Conservation (phyloP, 2,113 vertebrate species). For the Apeltes quadracus region DNA sequence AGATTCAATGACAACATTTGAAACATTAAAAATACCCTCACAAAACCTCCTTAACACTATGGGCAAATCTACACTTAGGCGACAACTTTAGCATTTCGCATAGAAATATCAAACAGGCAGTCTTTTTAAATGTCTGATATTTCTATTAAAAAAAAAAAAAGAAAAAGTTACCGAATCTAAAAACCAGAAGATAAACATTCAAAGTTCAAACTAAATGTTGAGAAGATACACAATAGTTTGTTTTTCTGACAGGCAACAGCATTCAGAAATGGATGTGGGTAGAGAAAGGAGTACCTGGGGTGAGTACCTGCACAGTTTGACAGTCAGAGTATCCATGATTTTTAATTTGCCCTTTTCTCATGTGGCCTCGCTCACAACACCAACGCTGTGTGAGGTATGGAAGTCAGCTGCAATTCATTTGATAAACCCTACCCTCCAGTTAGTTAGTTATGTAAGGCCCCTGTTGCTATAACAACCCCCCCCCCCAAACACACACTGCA, state of each 20-base stretch:
- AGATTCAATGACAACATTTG: neutral
- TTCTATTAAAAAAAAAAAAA: neutral
- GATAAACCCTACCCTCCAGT: conserved; percentile 99
- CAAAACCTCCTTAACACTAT: neutral
- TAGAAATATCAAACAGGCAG: conserved; percentile 63
- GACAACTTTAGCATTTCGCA: conserved; percentile 38
- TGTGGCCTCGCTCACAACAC: conserved; percentile 99
- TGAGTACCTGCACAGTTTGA: conserved; percentile 99
- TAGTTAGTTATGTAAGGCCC: conserved; percentile 83
- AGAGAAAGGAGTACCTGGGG: conserved; percentile 99
- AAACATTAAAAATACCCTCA: conserved; percentile 5
- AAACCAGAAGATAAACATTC: conserved; percentile 81
- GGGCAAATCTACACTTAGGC: conserved; percentile 18
- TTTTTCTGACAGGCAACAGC: conserved; percentile 94
- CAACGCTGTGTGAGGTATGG: conserved; percentile 99
- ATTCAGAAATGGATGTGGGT: conserved; percentile 99
- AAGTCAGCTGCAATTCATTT: conserved; percentile 99
- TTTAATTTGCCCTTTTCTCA: conserved; percentile 99
- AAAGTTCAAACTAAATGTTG: conserved; percentile 82
- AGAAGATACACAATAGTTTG: conserved; percentile 74
- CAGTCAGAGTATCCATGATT: conserved; percentile 98
- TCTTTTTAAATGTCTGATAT: conserved; percentile 26
- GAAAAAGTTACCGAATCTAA: conserved; percentile 9
- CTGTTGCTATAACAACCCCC: conserved; percentile 88
- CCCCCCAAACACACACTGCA: conserved; percentile 96